Evolutionary conservation across 2,888 invertebrate species (phyloP).

Genomic region (Priocnemis perturbator): DNA sequence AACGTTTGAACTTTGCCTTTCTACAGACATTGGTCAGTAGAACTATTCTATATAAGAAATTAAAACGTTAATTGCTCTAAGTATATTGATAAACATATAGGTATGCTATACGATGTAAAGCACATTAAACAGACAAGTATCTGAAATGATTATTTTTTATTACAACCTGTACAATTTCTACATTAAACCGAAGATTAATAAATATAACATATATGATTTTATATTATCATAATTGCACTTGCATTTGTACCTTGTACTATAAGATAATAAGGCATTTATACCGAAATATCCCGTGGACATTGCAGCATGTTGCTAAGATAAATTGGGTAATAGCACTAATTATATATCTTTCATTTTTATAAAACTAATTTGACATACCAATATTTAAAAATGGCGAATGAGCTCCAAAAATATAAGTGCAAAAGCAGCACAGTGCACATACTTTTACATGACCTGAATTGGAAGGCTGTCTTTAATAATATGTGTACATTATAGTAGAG

Average conservation of each 20-base stretch:
- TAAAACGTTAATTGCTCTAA: too few species aligned
- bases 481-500: too few species aligned
- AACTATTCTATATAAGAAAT: too few species aligned
- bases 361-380: not conserved
- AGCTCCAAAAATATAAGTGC: too few species aligned
- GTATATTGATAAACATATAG: not conserved
- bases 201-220: constrained; percentile 14
- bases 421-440: too few species aligned
- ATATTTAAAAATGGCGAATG: too few species aligned
- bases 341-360: not conserved
- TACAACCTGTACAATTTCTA: not conserved
- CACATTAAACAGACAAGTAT: constrained; percentile 13
- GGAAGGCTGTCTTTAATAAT: too few species aligned
- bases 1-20: not conserved
- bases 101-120: constrained; percentile 6
- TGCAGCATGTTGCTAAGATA: too few species aligned
- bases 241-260: not conserved
- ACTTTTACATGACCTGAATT: too few species aligned
- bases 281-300: too few species aligned
- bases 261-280: too few species aligned
- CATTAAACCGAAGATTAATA: not conserved
- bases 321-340: not conserved
- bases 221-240: constrained; percentile 4
- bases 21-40: too few species aligned
- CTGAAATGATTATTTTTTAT: constrained; percentile 2